Evolutionary conservation across 2,888 invertebrate species (phyloP).

Genomic region (Coelinius sp.): DNA sequence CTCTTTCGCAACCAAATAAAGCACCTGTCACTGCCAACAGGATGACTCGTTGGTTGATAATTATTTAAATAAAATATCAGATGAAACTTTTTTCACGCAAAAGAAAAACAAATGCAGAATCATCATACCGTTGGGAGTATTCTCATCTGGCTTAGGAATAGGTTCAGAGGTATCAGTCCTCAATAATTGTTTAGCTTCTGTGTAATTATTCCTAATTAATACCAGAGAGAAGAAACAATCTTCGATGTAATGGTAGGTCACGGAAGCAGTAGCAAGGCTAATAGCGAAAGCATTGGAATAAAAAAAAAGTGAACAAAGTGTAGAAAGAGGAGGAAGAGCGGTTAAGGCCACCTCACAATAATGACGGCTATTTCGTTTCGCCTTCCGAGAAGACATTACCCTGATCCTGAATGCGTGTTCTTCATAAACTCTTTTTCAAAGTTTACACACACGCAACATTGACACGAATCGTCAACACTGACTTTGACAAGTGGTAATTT

Average conservation of each 20-base stretch:
- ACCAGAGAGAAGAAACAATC: too few relatives aligned
- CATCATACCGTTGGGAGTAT: neutral
- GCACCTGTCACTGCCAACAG: neutral
- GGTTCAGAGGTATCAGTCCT: neutral
- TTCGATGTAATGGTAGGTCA: too few relatives aligned
- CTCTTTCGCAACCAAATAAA: neutral
- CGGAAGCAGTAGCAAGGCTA: too few relatives aligned
- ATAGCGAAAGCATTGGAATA: too few relatives aligned
- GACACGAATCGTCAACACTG: slow-evolving; percentile 4
- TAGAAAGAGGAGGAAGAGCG: neutral
- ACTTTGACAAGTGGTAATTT: neutral
- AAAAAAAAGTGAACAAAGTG: too few relatives aligned
- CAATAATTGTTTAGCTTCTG: neutral
- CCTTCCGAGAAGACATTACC: slow-evolving; percentile 29
- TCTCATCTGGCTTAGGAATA: neutral
- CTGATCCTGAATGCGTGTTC: slow-evolving; percentile 27
- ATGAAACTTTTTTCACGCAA: too few relatives aligned
- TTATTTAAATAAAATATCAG: neutral
- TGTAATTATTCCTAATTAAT: too few relatives aligned
- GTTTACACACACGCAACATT: slow-evolving; percentile 30
- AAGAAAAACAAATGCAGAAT: neutral
- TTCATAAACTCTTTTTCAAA: too few relatives aligned
- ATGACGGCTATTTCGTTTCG: slow-evolving; percentile 29
- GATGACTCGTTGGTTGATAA: neutral
- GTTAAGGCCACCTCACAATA: too few relatives aligned